A percentile compares a stretch with the other conserved stretches of the same genome.
Conservation (phyloP, 2,888 invertebrate species). For the Acanthosepion esculentum region DNA sequence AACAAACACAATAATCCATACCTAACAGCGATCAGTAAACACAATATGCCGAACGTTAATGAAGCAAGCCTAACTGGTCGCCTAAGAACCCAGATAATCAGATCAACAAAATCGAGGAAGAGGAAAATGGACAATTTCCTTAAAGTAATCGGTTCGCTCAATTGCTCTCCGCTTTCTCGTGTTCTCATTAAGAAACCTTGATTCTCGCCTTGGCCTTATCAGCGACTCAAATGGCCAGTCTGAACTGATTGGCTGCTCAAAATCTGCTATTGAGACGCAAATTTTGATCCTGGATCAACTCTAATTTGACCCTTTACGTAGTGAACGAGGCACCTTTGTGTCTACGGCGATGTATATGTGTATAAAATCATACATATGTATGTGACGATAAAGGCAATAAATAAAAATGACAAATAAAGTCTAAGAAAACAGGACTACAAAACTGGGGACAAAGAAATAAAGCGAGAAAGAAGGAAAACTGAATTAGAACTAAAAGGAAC, state of each 20-base stretch:
- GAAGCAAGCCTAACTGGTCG: neutral
- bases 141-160: neutral
- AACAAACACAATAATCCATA: neutral
- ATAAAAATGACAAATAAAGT: neutral
- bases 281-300: conserved; percentile 33
- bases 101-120: neutral
- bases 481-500: neutral
- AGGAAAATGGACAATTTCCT: conserved; percentile 18
- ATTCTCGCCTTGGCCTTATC: neutral
- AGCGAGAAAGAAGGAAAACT: neutral
- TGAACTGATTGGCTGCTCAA: neutral
- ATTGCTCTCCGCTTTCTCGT: neutral
- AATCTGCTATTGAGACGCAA: conserved; percentile 20
- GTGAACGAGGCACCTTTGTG: neutral
- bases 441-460: neutral
- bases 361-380: neutral
- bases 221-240: conserved; percentile 5
- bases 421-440: neutral
- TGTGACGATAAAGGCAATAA: neutral
- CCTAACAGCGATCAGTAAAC: neutral
- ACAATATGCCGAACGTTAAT: neutral
- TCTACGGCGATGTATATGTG: neutral
- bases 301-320: neutral
- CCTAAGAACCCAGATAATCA: conserved; percentile 33
- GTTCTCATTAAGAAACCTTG: conserved; percentile 2